Conservation (phyloP, 2,113 vertebrate genomes). For the Salvelinus fontinalis region DNA sequence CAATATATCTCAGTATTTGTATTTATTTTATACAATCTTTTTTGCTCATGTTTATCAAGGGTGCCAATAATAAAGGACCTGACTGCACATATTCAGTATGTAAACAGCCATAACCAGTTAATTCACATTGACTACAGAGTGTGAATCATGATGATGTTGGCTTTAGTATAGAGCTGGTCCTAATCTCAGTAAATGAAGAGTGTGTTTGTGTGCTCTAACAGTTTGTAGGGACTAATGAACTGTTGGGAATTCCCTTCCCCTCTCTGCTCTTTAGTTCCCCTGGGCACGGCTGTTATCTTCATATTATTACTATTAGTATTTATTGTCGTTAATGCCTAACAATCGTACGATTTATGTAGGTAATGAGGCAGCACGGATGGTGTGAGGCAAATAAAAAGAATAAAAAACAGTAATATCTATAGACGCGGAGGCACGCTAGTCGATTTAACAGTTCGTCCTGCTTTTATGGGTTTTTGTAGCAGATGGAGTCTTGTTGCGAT, state of each 20-base stretch:
- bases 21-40: no score
- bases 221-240: conserved; percentile 1
- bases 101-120: no score
- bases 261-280: not conserved
- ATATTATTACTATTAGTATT: not conserved
- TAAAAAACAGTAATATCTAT: not conserved
- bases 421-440: not conserved
- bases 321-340: not conserved
- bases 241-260: not conserved
- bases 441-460: conserved; percentile 17
- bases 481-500: conserved; percentile 69
- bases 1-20: no score
- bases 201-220: not conserved
- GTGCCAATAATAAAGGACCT: no score
- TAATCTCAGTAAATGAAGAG: not conserved
- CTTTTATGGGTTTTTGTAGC: conserved; percentile 67
- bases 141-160: not conserved
- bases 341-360: not conserved
- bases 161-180: not conserved
- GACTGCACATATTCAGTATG: no score
- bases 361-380: conserved; percentile 12
- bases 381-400: not conserved
- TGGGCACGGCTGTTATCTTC: not conserved
- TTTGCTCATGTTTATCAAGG: no score
- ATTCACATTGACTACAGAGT: not conserved